Conservation (phyloP, 2,113 vertebrate species). For the Otolemur garnettii region DNA sequence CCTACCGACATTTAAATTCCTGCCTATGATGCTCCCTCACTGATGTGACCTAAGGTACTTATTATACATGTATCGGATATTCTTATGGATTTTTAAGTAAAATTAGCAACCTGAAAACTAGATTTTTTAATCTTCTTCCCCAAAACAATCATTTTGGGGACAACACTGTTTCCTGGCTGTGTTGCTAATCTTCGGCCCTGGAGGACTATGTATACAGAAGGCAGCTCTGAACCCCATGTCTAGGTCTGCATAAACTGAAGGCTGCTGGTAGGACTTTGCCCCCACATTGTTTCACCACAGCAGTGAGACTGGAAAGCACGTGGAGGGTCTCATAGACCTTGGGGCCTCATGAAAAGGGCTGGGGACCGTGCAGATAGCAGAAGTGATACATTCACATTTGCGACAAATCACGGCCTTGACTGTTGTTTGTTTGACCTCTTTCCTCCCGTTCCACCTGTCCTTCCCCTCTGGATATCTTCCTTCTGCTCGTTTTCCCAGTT, state of each 20-base stretch:
- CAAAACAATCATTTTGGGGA: background rate
- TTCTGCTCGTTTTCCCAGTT: background rate
- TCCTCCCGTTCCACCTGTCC: background rate
- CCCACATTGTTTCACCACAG: background rate
- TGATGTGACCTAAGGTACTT: background rate
- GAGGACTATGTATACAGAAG: background rate
- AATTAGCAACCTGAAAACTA: background rate
- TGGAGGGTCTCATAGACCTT: background rate
- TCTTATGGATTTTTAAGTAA: background rate
- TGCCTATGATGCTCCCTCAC: background rate
- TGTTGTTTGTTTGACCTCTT: background rate
- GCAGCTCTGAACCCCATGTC: background rate
- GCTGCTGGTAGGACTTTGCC: background rate
- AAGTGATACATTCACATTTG: background rate
- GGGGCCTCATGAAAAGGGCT: background rate
- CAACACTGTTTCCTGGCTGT: background rate
- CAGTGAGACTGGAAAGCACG: background rate
- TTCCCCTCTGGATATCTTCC: background rate
- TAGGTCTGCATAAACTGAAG: background rate
- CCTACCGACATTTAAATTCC: background rate
- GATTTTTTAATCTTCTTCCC: background rate
- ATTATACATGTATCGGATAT: background rate
- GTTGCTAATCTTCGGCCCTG: background rate
- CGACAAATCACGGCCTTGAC: background rate
- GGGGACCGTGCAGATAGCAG: rapidly evolving